These are phyloP conservation scores for Stichodactyla helianthus DNA, from an alignment of 64 coral and sea anemone species.

Conservation along the genomic window DNA sequence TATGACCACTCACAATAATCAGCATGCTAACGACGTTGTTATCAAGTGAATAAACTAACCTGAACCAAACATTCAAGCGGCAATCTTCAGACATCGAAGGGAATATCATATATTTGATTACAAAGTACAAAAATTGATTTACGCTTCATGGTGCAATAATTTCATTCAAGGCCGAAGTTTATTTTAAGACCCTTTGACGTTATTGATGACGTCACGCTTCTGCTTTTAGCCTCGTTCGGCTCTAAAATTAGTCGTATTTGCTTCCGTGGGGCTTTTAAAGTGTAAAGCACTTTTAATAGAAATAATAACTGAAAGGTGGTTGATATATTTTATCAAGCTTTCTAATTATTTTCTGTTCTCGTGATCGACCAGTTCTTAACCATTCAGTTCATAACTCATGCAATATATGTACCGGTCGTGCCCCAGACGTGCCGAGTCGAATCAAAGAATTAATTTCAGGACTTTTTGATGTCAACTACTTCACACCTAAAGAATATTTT, in stretches of 20 bases:
- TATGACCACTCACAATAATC: neutral
- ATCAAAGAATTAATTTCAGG: no score
- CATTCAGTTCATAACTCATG: neutral
- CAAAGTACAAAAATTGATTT: neutral
- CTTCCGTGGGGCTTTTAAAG: neutral
- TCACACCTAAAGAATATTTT: no score
- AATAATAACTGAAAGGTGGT: neutral
- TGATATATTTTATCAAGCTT: neutral
- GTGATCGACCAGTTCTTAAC: neutral
- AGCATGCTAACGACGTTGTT: neutral
- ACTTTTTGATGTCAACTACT: no score
- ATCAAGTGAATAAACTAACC: neutral
- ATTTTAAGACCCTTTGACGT: neutral
- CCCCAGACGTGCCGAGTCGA: no score
- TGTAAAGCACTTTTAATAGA: neutral
- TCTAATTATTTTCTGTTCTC: neutral
- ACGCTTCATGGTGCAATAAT: neutral
- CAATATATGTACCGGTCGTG: no score
- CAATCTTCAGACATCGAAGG: neutral
- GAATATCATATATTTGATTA: neutral
- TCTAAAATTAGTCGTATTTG: neutral
- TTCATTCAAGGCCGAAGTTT: neutral
- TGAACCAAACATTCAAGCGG: neutral
- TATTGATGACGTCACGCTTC: neutral
- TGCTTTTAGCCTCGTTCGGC: neutral